Evolutionary conservation across 2,113 vertebrate species (phyloP).

Genomic region (Anhinga rufa): DNA sequence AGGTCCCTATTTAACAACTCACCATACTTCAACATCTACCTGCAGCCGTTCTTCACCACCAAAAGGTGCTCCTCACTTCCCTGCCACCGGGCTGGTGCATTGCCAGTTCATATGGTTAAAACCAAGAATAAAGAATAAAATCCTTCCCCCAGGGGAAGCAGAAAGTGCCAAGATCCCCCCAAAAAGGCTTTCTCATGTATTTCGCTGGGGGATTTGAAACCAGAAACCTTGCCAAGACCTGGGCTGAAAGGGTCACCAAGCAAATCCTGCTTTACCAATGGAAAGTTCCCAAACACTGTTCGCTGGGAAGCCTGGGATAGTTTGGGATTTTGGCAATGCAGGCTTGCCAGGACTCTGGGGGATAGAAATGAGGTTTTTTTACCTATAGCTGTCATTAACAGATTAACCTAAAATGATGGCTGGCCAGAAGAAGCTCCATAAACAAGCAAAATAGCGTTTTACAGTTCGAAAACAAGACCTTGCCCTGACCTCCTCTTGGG

Average conservation of each 20-base stretch:
- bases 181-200: neutral
- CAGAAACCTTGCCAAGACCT: neutral
- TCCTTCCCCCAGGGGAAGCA: neutral
- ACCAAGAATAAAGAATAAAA: neutral
- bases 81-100: accelerated
- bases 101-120: neutral
- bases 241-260: neutral
- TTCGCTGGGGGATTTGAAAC: neutral
- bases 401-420: constrained; percentile 4
- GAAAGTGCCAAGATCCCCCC: neutral
- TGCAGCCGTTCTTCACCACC: neutral
- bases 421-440: neutral
- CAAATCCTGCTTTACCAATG: neutral
- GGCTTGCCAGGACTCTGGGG: neutral
- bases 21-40: neutral
- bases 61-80: neutral
- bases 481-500: constrained; percentile 24
- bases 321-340: neutral
- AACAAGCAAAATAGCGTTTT: constrained; percentile 30
- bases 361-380: neutral
- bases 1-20: neutral
- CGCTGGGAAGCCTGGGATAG: neutral
- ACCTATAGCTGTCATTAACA: constrained; percentile 35
- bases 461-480: constrained; percentile 46
- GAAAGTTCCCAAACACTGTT: constrained; percentile 18